A percentile compares a stretch with the other conserved stretches of the same genome.
These are phyloP conservation scores for Leptopilina clavipes DNA, from an alignment of 1,140 invertebrate species.

Conservation along the genomic window DNA sequence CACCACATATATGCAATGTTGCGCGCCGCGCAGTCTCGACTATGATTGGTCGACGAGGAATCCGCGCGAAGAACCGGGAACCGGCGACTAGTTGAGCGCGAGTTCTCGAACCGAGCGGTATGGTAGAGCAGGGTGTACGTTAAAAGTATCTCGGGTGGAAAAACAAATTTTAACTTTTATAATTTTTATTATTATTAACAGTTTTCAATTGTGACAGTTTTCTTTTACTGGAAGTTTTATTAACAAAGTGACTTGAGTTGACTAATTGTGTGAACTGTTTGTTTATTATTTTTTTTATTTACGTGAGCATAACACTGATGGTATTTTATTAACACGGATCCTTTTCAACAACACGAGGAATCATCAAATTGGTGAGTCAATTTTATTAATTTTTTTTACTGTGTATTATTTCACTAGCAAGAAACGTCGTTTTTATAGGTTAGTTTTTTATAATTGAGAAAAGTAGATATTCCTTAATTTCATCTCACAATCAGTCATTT, in stretches of 20 bases:
- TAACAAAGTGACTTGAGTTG: neutral
- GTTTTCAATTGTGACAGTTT: neutral
- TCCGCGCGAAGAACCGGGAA: constrained; percentile 65
- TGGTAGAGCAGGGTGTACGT: constrained; percentile 37
- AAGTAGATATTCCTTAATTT: too few relatives aligned
- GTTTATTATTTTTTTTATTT: constrained; percentile 20
- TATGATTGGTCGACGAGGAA: constrained; percentile 56
- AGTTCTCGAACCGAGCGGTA: constrained; percentile 69
- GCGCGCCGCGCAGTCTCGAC: constrained; percentile 65
- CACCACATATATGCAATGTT: constrained; percentile 19
- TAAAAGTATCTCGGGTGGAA: neutral
- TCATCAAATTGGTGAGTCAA: neutral
- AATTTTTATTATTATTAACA: neutral
- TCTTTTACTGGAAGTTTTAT: neutral
- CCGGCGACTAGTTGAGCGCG: constrained; percentile 72
- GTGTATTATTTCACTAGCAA: neutral
- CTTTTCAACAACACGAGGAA: neutral
- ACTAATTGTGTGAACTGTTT: constrained; percentile 33
- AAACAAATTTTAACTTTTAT: neutral
- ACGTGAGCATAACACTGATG: neutral
- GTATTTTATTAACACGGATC: constrained; percentile 9
- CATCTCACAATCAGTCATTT: too few relatives aligned
- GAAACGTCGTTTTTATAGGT: neutral
- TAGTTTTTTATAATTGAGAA: neutral
- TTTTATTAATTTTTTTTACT: neutral